These are phyloP conservation scores for Platynereis dumerilii DNA, from an alignment of 2,888 invertebrate genomes.

Conservation along the genomic window DNA sequence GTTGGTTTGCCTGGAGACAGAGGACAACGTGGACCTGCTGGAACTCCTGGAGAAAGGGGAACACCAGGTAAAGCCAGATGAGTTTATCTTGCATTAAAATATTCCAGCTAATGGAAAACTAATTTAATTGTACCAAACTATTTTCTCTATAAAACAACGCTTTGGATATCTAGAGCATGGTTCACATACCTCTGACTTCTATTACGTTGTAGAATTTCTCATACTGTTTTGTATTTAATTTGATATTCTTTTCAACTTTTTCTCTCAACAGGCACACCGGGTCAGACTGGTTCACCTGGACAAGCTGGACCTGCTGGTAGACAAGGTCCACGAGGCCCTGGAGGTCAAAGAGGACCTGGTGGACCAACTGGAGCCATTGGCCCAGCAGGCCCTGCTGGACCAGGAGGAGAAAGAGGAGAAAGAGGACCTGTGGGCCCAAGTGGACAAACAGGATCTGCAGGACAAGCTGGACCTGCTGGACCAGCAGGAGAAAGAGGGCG, in stretches of 20 bases:
- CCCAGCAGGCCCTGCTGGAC: constrained; percentile 13
- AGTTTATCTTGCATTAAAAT: no score
- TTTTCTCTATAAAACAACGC: no score
- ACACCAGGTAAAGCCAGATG: no score
- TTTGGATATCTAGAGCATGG: no score
- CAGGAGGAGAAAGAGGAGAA: constrained; percentile 24
- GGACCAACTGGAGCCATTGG: constrained; percentile 13
- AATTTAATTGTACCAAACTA: no score
- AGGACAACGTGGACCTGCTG: constrained; percentile 24
- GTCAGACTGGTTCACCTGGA: constrained; percentile 14
- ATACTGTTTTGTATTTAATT: no score
- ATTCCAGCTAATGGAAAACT: no score
- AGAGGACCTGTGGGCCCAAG: constrained; percentile 27
- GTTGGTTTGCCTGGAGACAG: constrained; percentile 23
- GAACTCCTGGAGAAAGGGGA: constrained; percentile 15
- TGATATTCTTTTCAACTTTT: no score
- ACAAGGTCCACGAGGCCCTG: constrained; percentile 23
- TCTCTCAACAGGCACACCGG: no score
- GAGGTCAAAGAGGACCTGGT: background rate
- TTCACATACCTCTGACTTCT: no score
- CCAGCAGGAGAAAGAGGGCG: constrained; percentile 10
- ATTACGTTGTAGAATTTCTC: no score
- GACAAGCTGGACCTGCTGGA: constrained; percentile 23
- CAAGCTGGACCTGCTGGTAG: constrained; percentile 23
- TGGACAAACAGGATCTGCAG: constrained; percentile 29